phyloP scores from a whole-genome alignment of 1,140 invertebrate genomes.

The Dendroctonus ponderosae region DNA sequence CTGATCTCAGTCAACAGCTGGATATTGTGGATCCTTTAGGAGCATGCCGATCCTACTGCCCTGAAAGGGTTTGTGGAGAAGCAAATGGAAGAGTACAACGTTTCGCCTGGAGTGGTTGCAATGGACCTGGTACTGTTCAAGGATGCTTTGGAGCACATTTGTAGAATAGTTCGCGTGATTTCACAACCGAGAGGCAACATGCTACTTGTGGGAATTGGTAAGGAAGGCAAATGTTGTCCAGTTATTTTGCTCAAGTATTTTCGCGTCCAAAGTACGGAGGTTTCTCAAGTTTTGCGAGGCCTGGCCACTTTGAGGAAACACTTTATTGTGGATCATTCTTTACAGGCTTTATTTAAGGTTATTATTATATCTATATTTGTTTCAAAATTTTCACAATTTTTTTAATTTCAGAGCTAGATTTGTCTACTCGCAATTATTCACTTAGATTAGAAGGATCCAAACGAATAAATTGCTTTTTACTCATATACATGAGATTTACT shows the following conservation, averaged over 20 bases:
- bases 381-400: too few species aligned
- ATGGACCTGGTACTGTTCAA: constrained; percentile 81
- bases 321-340: too few species aligned
- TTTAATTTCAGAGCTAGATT: too few species aligned
- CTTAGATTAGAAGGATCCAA: neutral
- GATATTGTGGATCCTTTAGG: constrained; percentile 4
- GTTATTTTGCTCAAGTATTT: too few species aligned
- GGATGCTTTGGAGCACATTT: constrained; percentile 82
- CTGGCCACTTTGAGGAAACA: too few species aligned
- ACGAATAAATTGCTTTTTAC: too few species aligned
- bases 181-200: constrained; percentile 80
- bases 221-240: constrained; percentile 14
- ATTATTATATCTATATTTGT: neutral
- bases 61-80: constrained; percentile 64
- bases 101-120: constrained; percentile 67
- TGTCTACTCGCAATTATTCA: too few species aligned
- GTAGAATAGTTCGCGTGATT: constrained; percentile 76
- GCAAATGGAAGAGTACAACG: constrained; percentile 78
- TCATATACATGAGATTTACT: too few species aligned
- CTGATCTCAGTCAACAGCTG: neutral
- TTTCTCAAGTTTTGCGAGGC: too few species aligned
- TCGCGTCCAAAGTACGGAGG: too few species aligned
- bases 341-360: neutral
- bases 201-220: constrained; percentile 78
- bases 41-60: constrained; percentile 62